Conservation (phyloP, 1,140 invertebrate species). For the Eurosta solidaginis region DNA sequence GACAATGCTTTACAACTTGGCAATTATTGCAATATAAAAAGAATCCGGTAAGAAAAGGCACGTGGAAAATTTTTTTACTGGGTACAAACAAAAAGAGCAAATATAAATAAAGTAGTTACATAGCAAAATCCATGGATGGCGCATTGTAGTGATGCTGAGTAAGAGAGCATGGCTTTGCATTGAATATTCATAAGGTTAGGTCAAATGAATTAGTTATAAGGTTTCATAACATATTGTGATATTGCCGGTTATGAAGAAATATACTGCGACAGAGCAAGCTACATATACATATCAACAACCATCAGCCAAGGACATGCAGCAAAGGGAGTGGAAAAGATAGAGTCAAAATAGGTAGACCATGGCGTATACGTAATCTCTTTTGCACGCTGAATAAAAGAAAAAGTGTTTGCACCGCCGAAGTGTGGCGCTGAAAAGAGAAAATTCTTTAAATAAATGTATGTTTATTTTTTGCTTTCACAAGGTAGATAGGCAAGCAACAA, state of each 20-base stretch:
- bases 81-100: too few species aligned
- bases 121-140: neutral
- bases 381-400: slow-evolving; percentile 7
- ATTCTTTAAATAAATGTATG: too few species aligned
- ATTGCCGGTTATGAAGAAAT: slow-evolving; percentile 8
- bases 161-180: neutral
- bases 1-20: neutral
- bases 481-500: slow-evolving; percentile 1
- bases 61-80: neutral
- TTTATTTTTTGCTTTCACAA: too few species aligned
- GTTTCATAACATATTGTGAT: slow-evolving; percentile 23
- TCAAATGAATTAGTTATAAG: slow-evolving; percentile 32
- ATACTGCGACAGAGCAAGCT: neutral
- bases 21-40: neutral
- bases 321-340: too few species aligned
- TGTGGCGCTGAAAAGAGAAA: neutral
- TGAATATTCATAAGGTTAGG: slow-evolving; percentile 29
- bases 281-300: neutral
- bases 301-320: too few species aligned
- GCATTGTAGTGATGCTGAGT: neutral
- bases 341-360: neutral
- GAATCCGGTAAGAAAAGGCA: neutral
- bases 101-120: neutral
- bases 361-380: slow-evolving; percentile 18
- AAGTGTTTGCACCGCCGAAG: neutral